phyloP scores from a whole-genome alignment of 1,140 invertebrate genomes.

The Orchestia grillus region DNA sequence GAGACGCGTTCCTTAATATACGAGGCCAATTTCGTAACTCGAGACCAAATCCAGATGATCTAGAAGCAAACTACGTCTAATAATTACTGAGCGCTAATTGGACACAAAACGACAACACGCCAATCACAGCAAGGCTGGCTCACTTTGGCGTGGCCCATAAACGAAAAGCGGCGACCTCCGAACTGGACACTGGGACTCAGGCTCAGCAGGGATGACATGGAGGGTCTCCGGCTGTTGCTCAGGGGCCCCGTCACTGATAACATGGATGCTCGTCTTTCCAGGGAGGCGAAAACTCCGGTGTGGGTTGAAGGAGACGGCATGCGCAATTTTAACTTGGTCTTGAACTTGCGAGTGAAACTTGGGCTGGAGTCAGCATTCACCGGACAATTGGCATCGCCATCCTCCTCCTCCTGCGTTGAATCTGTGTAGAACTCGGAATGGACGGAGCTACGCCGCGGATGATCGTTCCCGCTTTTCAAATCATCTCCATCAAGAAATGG shows the following conservation, averaged over 20 bases:
- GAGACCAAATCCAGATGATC: neutral
- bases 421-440: neutral
- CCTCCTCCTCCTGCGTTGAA: neutral
- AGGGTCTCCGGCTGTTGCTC: conserved; percentile 1
- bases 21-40: neutral
- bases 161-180: conserved; percentile 27
- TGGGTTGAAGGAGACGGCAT: neutral
- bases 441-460: neutral
- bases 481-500: neutral
- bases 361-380: neutral
- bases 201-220: conserved; percentile 16
- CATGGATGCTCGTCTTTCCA: conserved; percentile 30
- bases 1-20: neutral
- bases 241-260: conserved; percentile 6
- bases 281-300: neutral
- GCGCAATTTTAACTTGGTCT: conserved; percentile 7
- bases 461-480: neutral
- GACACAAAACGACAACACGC: neutral
- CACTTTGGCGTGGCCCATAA: conserved; percentile 20
- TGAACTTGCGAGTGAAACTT: neutral
- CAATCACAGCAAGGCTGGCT: neutral
- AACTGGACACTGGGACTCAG: conserved; percentile 20
- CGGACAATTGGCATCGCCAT: neutral
- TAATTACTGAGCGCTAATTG: neutral
- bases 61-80: neutral